Evolutionary conservation across 2,888 invertebrate genomes (phyloP).

Genomic region (Pristionchus mayeri): DNA sequence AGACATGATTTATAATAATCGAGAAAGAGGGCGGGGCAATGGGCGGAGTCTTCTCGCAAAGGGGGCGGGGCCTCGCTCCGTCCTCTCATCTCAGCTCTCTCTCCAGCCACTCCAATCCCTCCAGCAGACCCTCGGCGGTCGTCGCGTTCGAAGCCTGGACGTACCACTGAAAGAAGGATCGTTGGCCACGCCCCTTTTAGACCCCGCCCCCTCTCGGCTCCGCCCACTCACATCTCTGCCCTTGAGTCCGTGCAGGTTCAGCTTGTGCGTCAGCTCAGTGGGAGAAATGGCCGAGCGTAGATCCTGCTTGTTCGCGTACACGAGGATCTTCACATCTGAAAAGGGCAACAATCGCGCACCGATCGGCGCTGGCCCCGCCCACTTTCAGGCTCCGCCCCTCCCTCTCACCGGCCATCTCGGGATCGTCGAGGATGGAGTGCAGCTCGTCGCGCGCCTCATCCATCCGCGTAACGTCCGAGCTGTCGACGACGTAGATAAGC

Average conservation of each 20-base stretch:
- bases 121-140: slow-evolving; percentile 45
- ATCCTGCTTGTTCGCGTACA: slow-evolving; percentile 47
- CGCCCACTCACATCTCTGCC: slow-evolving; percentile 40
- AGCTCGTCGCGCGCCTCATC: slow-evolving; percentile 48
- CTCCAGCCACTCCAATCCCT: slow-evolving; percentile 49
- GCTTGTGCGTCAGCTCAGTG: slow-evolving; percentile 11
- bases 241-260: slow-evolving; percentile 31
- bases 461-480: slow-evolving; percentile 20
- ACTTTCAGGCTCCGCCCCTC: background rate
- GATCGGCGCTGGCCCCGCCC: background rate
- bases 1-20: slow-evolving; percentile 20
- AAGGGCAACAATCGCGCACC: background rate
- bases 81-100: slow-evolving; percentile 29
- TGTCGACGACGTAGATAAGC: slow-evolving; percentile 47
- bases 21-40: background rate
- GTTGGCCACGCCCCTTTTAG: background rate
- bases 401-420: slow-evolving; percentile 28
- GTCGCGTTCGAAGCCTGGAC: slow-evolving; percentile 45
- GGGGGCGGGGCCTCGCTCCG: background rate
- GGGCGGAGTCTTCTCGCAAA: background rate
- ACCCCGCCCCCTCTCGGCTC: background rate
- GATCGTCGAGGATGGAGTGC: slow-evolving; percentile 37
- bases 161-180: slow-evolving; percentile 42
- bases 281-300: slow-evolving; percentile 15
- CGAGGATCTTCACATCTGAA: slow-evolving; percentile 32